Evolutionary conservation across 2,113 vertebrate species (phyloP).

Genomic region (Morone saxatilis): DNA sequence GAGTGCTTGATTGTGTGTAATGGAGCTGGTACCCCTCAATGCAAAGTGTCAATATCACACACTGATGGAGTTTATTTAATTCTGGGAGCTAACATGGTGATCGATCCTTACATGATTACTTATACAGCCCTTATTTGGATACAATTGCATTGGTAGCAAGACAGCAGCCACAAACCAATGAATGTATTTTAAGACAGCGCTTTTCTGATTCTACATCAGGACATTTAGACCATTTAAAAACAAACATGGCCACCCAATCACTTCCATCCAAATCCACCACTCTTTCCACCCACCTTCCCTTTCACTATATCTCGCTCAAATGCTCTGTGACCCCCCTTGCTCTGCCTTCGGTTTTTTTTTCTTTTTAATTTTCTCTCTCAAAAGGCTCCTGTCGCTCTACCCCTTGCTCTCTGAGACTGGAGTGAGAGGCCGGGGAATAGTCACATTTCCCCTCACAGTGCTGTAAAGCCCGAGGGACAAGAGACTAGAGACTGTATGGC

Average conservation of each 20-base stretch:
- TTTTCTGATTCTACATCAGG: too few species aligned
- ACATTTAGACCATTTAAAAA: too few species aligned
- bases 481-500: slow-evolving; percentile 56
- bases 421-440: slow-evolving; percentile 68
- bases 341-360: neutral
- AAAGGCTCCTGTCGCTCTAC: slow-evolving; percentile 50
- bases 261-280: neutral
- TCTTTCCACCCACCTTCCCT: neutral
- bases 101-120: too few species aligned
- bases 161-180: too few species aligned
- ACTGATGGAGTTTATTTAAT: too few species aligned
- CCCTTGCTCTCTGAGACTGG: slow-evolving; percentile 56
- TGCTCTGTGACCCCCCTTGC: neutral
- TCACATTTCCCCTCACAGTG: slow-evolving; percentile 43
- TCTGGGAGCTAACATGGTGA: too few species aligned
- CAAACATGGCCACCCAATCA: neutral
- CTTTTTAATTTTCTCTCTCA: slow-evolving; percentile 74
- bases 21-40: too few species aligned
- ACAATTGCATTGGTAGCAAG: too few species aligned
- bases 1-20: too few species aligned
- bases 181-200: too few species aligned
- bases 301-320: neutral
- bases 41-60: too few species aligned
- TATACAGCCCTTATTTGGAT: too few species aligned
- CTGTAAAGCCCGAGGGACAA: slow-evolving; percentile 64